phyloP scores from a whole-genome alignment of 2,797 vertebrate genomes.

The Mallotus villosus region DNA sequence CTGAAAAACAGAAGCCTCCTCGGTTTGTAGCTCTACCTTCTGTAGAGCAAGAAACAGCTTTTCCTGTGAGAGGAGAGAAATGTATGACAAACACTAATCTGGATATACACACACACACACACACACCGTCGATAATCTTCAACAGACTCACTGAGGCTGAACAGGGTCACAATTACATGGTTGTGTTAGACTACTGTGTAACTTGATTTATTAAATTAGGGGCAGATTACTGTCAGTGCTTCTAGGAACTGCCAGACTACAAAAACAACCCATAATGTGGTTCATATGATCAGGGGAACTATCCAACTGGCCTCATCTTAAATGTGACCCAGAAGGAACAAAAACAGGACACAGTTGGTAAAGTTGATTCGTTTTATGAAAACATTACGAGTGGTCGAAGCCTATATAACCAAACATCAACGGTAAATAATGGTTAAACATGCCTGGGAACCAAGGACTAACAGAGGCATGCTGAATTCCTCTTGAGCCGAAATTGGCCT shows the following conservation, averaged over 20 bases:
- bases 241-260: constrained; percentile 22
- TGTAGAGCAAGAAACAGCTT: constrained; percentile 64
- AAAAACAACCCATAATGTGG: constrained; percentile 35
- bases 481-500: constrained; percentile 22
- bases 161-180: neutral
- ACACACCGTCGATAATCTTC: constrained; percentile 11
- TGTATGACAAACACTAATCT: neutral
- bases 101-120: constrained; percentile 14
- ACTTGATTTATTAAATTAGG: neutral
- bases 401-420: constrained; percentile 15
- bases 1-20: constrained; percentile 61
- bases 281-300: constrained; percentile 41
- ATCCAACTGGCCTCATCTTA: constrained; percentile 1
- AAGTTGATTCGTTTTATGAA: constrained; percentile 19
- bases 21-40: constrained; percentile 58
- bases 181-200: neutral
- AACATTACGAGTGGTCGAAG: constrained; percentile 12
- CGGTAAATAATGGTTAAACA: constrained; percentile 25
- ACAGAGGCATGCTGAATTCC: constrained; percentile 62
- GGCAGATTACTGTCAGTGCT: too few relatives aligned
- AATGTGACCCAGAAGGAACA: constrained; percentile 11
- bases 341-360: constrained; percentile 28
- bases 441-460: constrained; percentile 21
- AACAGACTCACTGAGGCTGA: neutral
- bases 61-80: constrained; percentile 52